Conservation (phyloP, 2,888 invertebrate species). For the Drosophila fungiperda region DNA sequence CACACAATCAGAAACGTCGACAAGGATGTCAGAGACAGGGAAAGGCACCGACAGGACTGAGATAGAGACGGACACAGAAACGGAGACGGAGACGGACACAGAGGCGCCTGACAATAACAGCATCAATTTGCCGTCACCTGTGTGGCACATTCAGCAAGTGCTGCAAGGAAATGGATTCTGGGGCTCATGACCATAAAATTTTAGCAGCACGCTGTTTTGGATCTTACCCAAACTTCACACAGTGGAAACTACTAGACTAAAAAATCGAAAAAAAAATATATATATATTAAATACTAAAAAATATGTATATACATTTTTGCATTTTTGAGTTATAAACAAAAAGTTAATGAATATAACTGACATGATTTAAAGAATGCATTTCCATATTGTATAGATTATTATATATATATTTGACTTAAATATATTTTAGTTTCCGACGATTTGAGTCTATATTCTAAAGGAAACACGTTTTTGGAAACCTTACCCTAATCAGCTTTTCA, state of each 20-base stretch:
- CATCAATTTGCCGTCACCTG: slow-evolving; percentile 78
- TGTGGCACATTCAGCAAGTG: slow-evolving; percentile 62
- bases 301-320: background rate
- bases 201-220: slow-evolving; percentile 62
- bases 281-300: background rate
- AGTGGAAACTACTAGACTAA: slow-evolving; percentile 7
- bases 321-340: background rate
- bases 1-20: slow-evolving; percentile 8
- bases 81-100: background rate
- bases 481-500: background rate
- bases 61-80: background rate
- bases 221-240: slow-evolving; percentile 33
- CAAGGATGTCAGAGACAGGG: slow-evolving; percentile 6
- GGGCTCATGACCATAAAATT: slow-evolving; percentile 66
- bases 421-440: background rate
- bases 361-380: background rate
- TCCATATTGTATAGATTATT: background rate
- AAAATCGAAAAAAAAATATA: background rate
- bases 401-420: background rate
- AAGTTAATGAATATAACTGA: background rate
- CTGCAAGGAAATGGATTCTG: slow-evolving; percentile 39
- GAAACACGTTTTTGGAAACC: background rate
- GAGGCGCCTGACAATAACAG: slow-evolving; percentile 70
- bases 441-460: background rate
- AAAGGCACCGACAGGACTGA: slow-evolving; percentile 12